Percentiles rank a stretch among this genome's conserved stretches.
Conservation (phyloP, 2,113 vertebrate species). For the Hiodon tergisus region DNA sequence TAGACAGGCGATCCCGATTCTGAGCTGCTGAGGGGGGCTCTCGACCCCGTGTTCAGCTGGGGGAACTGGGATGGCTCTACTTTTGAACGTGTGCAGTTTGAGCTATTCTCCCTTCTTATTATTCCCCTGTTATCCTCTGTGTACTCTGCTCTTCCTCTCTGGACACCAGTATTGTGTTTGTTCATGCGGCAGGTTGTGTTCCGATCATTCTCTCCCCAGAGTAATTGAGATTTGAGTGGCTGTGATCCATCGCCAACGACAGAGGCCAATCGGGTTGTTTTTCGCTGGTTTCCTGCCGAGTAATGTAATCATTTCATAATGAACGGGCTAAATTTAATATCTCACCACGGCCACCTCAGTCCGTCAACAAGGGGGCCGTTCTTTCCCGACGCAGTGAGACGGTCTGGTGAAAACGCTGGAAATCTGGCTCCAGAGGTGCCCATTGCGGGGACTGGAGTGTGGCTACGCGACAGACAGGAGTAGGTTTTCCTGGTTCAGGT, state of each 20-base stretch:
- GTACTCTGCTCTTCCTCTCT: neutral
- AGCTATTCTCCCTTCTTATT: neutral
- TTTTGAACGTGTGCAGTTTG: no score
- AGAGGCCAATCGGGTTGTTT: constrained; percentile 13
- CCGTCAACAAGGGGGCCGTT: neutral
- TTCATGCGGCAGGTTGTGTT: constrained; percentile 1
- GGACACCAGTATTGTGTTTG: constrained; percentile 13
- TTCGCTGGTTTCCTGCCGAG: constrained; percentile 10
- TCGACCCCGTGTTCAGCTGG: no score
- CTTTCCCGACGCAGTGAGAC: neutral
- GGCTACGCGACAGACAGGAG: no score
- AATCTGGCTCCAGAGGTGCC: no score
- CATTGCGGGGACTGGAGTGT: no score
- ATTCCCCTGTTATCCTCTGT: neutral
- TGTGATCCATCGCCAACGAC: constrained; percentile 11
- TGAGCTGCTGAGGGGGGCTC: no score
- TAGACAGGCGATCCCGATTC: no score
- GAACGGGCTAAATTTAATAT: constrained; percentile 18
- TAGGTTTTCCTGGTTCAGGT: no score
- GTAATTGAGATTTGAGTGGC: constrained; percentile 17
- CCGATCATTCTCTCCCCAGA: neutral
- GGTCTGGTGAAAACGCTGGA: neutral
- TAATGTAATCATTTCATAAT: constrained; percentile 22
- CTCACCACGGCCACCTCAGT: neutral
- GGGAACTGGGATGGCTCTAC: no score